These are phyloP conservation scores for Aplocera efformata DNA, from an alignment of 2,888 invertebrate genomes.

Conservation along the genomic window DNA sequence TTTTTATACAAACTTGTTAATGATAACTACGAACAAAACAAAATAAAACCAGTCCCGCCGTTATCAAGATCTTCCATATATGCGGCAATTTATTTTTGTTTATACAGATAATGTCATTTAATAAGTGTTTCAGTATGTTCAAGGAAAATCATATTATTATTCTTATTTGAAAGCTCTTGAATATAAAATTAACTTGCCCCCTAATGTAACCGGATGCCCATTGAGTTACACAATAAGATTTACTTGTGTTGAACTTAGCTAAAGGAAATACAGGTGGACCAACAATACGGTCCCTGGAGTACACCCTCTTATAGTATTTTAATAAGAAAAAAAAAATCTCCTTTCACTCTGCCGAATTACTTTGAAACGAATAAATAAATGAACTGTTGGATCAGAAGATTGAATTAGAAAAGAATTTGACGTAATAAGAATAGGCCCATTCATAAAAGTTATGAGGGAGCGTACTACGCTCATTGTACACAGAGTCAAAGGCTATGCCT, in stretches of 20 bases:
- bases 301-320: constrained; percentile 68
- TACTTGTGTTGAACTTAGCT: constrained; percentile 59
- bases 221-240: constrained; percentile 72
- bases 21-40: no score
- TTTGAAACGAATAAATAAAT: constrained; percentile 74
- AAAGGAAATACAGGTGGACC: constrained; percentile 68
- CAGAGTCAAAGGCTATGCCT: constrained; percentile 50
- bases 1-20: no score
- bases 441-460: constrained; percentile 69
- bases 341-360: constrained; percentile 61
- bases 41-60: no score
- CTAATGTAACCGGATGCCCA: constrained; percentile 67
- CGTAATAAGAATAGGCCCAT: constrained; percentile 69
- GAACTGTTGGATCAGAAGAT: constrained; percentile 65
- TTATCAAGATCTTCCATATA: no score
- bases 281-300: constrained; percentile 53
- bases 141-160: background rate
- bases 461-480: constrained; percentile 42
- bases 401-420: constrained; percentile 73
- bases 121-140: background rate
- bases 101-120: constrained; percentile 16
- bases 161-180: constrained; percentile 42
- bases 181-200: constrained; percentile 58
- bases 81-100: no score
- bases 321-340: constrained; percentile 67